Base-by-base conservation (phyloP, 2,797 vertebrate species). In the Peromyscus melanophrys region DNA sequence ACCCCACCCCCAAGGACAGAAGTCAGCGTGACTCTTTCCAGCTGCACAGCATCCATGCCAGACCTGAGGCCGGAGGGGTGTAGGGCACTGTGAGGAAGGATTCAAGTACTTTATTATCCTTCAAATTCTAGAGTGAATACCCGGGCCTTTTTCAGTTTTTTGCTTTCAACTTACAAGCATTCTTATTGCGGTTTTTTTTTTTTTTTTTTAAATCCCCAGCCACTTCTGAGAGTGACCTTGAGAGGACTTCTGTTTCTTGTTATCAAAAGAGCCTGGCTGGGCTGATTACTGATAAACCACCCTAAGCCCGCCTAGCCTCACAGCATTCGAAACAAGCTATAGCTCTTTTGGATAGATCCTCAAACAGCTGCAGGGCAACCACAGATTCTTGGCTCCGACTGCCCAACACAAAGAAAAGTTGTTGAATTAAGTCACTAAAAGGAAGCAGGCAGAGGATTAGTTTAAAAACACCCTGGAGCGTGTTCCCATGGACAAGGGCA, bases 381-480 rank as follows among this genome's bases (percentile, higher is more conserved):
- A 9, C 43, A 88, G 78, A 55, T 52, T 93, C 71, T 90, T 55
- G 84, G 93, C 52, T 55, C 91, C 46, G 75, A 65, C 87, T 84
- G 59, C 89, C 57, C 81, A 46, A n/a, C 92, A 93, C 80, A 61
- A 17, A 88, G 81, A 6, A 80, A 80, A 92, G 80, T 84, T 93
- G 95, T 94, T 77, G 46, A 97, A 90, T 71, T 92, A 85, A 88
- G 92, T 96, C 37, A 92, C 81, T 67, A 71, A 88, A 85, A 73
- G 37, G 59, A 93, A 76, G 77, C 80, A 83, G 76, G 76, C 80
- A 88, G 80, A 95, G 61, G 81, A 93, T 92, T 55, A 40, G 40
- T 91, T 90, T 89, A 55, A 87, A 86, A 95, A 83, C 29, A 59
- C 87, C 89, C 59, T 1, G 19, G 83, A 91, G 83, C 37, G 16